phyloP scores from a whole-genome alignment of 2,888 invertebrate genomes.

The Patella pellucida region DNA sequence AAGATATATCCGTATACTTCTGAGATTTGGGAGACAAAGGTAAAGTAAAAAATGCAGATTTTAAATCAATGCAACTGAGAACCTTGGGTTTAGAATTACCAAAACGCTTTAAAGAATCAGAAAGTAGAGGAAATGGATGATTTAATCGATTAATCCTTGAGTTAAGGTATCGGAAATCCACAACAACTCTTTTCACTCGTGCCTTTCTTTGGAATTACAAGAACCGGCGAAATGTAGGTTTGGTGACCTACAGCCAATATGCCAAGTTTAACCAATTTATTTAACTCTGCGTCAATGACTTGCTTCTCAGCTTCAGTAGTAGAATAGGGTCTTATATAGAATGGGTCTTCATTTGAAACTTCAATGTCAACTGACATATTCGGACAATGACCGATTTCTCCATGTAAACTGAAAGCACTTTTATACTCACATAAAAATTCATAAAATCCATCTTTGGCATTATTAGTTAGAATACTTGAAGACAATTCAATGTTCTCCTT shows the following conservation, averaged over 20 bases:
- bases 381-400: neutral
- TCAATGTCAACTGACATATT: neutral
- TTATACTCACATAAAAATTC: neutral
- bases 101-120: neutral
- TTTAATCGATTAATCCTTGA: neutral
- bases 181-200: neutral
- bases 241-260: neutral
- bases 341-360: neutral
- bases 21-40: neutral
- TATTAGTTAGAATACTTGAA: neutral
- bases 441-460: neutral
- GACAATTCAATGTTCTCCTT: neutral
- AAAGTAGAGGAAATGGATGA: neutral
- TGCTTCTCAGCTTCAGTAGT: neutral
- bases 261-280: neutral
- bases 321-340: neutral
- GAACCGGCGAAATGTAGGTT: neutral
- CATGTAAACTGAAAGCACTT: neutral
- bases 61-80: neutral
- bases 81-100: neutral
- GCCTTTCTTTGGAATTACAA: neutral
- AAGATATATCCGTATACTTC: neutral
- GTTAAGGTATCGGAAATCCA: neutral
- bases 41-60: neutral
- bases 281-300: neutral